These are phyloP conservation scores for Mesaphorura yosii DNA, from an alignment of 1,140 invertebrate species.

Conservation along the genomic window DNA sequence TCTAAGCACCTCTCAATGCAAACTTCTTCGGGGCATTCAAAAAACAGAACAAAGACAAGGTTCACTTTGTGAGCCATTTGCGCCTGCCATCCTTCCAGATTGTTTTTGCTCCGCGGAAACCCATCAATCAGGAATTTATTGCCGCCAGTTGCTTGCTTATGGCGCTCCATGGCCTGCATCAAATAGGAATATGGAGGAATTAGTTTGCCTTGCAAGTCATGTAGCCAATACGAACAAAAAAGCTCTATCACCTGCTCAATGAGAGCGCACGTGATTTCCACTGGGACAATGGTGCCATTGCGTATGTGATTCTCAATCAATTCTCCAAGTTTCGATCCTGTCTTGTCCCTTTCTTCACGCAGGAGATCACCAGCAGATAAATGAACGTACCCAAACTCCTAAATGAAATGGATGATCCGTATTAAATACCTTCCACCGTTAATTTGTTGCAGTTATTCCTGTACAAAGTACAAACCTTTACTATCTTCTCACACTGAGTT, in stretches of 20 bases:
- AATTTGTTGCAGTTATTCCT: too few species aligned
- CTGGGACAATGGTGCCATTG: constrained; percentile 94
- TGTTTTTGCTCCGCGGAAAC: constrained; percentile 94
- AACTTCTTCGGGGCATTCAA: constrained; percentile 75
- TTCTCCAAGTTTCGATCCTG: constrained; percentile 77
- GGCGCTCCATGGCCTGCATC: constrained; percentile 37
- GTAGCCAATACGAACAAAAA: too few species aligned
- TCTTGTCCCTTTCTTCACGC: constrained; percentile 71
- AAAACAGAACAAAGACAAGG: constrained; percentile 81
- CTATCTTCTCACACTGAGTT: constrained; percentile 85
- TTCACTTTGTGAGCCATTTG: constrained; percentile 72
- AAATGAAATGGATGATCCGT: too few species aligned
- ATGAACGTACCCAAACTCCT: constrained; percentile 89
- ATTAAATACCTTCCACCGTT: too few species aligned
- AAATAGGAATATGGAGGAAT: too few species aligned
- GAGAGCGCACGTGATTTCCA: constrained; percentile 92
- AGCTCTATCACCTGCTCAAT: too few species aligned
- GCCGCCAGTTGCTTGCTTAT: constrained; percentile 39
- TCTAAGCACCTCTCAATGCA: constrained; percentile 74
- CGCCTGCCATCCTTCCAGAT: constrained; percentile 87
- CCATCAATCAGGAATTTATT: constrained; percentile 94
- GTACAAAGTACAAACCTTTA: too few species aligned
- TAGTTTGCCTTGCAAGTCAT: too few species aligned
- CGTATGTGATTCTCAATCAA: constrained; percentile 87
- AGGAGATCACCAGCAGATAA: constrained; percentile 96